A percentile compares a stretch with the other conserved stretches of the same genome.
phyloP scores from a whole-genome alignment of 2,797 vertebrate species.

The Petrocephalus schoutedeni region DNA sequence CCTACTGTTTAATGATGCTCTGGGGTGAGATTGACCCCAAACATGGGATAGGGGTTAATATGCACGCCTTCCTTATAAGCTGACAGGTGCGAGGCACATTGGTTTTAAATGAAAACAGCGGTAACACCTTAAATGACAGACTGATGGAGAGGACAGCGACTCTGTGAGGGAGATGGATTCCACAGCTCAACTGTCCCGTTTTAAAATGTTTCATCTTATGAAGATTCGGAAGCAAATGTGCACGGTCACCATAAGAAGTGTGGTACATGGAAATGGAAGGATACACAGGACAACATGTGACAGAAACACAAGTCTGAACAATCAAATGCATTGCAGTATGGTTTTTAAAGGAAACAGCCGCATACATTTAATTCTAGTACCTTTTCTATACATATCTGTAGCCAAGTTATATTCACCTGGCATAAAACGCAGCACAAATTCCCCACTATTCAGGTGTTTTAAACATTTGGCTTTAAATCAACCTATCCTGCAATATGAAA shows the following conservation, averaged over 20 bases:
- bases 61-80: neutral
- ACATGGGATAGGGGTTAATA: too few relatives aligned
- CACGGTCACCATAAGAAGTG: neutral
- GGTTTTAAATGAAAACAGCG: neutral
- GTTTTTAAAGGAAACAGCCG: slow-evolving; percentile 26
- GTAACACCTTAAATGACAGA: neutral
- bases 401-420: slow-evolving; percentile 22
- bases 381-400: slow-evolving; percentile 10
- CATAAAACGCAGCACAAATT: slow-evolving; percentile 35
- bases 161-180: neutral
- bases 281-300: slow-evolving; percentile 36
- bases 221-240: neutral
- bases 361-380: slow-evolving; percentile 22
- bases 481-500: slow-evolving; percentile 4
- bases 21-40: too few relatives aligned
- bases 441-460: slow-evolving; percentile 31
- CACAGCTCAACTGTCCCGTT: neutral
- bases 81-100: neutral
- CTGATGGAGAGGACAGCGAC: neutral
- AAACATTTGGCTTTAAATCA: slow-evolving; percentile 22
- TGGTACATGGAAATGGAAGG: neutral
- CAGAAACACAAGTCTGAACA: slow-evolving; percentile 31
- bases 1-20: too few relatives aligned
- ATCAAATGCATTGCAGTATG: slow-evolving; percentile 31
- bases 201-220: neutral